Evolutionary conservation across 2,888 invertebrate species (phyloP).

Genomic region (Cheiracanthium punctorium): DNA sequence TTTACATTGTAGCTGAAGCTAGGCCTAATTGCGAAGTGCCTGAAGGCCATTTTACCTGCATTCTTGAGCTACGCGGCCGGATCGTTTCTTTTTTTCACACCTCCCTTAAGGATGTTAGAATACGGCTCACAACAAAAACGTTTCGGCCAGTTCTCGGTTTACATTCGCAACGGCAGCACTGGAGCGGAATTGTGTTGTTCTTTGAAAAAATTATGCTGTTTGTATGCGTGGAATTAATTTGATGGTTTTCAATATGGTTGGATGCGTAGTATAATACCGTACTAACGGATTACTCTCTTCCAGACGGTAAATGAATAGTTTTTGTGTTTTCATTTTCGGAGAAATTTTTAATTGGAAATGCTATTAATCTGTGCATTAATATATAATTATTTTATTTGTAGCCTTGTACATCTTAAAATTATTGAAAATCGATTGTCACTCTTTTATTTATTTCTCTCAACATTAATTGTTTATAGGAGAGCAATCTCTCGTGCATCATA

Average conservation of each 20-base stretch:
- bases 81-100: slow-evolving; percentile 59
- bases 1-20: slow-evolving; percentile 66
- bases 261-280: background rate
- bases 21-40: slow-evolving; percentile 68
- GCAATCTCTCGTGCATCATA: too few species aligned
- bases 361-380: too few species aligned
- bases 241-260: background rate
- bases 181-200: slow-evolving; percentile 39
- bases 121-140: slow-evolving; percentile 58
- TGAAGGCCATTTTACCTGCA: slow-evolving; percentile 64
- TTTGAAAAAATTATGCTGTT: slow-evolving; percentile 12
- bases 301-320: background rate
- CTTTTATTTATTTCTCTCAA: too few species aligned
- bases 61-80: slow-evolving; percentile 65
- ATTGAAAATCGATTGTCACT: too few species aligned
- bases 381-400: too few species aligned
- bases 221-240: slow-evolving; percentile 38
- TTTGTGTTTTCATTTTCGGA: too few species aligned
- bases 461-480: too few species aligned
- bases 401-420: too few species aligned
- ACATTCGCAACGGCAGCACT: slow-evolving; percentile 37
- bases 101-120: slow-evolving; percentile 67
- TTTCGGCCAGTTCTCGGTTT: slow-evolving; percentile 56
- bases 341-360: too few species aligned
- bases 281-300: slow-evolving; percentile 29